Base-by-base conservation (phyloP, 2,888 invertebrate species). In the Eupithecia vulgata region DNA sequence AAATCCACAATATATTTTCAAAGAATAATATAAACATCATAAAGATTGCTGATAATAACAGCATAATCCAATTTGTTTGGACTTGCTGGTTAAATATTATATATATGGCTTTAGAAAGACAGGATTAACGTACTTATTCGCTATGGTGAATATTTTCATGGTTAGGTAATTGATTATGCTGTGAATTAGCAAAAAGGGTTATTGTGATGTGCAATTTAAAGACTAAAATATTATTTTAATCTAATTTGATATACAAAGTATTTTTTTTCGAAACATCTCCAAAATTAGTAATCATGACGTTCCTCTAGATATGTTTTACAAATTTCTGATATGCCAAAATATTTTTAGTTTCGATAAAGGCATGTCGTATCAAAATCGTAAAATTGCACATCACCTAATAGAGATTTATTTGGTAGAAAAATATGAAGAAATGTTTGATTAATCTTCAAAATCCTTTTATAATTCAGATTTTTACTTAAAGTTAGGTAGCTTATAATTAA, bases 1-100 rank as follows among this genome's bases (percentile, higher is more conserved):
- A 92, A 94, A 93, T 93, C 87, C 90, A 93, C 90, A 93, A 92
- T 93, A 93, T 92, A 91, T 92, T 57, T 91, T 93, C 92, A 92
- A 93, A 93, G 94, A 93, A 94, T 93, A 93, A 88, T 94, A 93
- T 89, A 94, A 93, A 93, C 92, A 91, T 93, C 88, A 87, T 93
- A 94, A 93, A 93, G 89, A 90, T 92, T 87, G 88, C 89, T 86
- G 87, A 86, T 84, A 85, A 87, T 90, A 88, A 85, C 83, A 85
- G 86, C 85, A 52, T 57, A 7, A 83, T 81, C 83, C 83, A 89
- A 89, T 86, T 85, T 82, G 85, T 84, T 79, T 77, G 81, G 85
- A 89, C 88, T 90, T 88, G 88, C 81, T 82, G 75, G 83, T 86
- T 34, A 48, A 65, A 84, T 82, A 79, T 79, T 85, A 84, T 87